These are phyloP conservation scores for Leptopilina clavipes DNA, from an alignment of 1,140 invertebrate species.

Conservation along the genomic window DNA sequence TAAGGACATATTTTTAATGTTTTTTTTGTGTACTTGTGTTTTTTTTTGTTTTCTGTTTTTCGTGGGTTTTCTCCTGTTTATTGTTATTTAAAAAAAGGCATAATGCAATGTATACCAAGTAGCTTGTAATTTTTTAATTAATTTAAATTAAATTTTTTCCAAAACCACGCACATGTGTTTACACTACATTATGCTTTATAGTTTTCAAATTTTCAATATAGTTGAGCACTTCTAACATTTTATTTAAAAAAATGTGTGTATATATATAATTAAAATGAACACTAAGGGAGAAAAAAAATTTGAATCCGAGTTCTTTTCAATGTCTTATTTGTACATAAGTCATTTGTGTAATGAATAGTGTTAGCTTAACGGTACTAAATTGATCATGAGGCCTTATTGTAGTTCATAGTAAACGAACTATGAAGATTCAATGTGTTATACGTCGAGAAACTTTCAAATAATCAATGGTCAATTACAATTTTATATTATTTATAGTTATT, in stretches of 20 bases:
- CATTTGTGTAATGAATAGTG: constrained; percentile 6
- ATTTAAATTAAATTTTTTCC: not conserved
- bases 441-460: not conserved
- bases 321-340: constrained; percentile 34
- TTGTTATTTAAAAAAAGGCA: not conserved
- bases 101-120: not conserved
- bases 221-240: not conserved
- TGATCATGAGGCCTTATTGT: constrained; percentile 25
- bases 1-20: not conserved
- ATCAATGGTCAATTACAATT: not conserved
- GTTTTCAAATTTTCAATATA: not conserved
- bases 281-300: not conserved
- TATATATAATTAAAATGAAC: not conserved
- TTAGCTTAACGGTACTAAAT: constrained; percentile 25
- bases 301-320: not conserved
- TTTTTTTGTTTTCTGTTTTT: not conserved
- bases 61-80: not conserved
- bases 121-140: not conserved
- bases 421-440: not conserved
- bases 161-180: not conserved
- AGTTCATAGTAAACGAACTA: not conserved
- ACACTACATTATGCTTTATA: constrained; percentile 6
- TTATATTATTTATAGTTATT: constrained; percentile 2
- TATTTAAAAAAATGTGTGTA: not conserved
- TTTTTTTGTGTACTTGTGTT: not conserved